Percentiles rank a stretch among this genome's conserved stretches.
Evolutionary conservation across 2,888 invertebrate genomes (phyloP).

Genomic region (Yponomeuta cagnagella): DNA sequence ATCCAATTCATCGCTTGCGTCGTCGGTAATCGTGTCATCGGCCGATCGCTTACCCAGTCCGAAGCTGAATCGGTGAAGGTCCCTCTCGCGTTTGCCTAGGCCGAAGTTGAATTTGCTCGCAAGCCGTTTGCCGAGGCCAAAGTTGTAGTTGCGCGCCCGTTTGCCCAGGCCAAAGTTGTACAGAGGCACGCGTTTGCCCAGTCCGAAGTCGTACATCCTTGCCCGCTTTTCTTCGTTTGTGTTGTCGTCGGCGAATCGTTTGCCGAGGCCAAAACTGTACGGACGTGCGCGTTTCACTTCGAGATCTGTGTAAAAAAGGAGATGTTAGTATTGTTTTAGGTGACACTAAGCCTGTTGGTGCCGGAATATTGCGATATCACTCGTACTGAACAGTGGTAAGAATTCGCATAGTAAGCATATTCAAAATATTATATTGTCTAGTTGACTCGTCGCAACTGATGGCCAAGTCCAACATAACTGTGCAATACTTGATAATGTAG

Average conservation of each 20-base stretch:
- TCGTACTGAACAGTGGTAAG: too few species aligned
- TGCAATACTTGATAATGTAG: too few species aligned
- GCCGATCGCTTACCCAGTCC: slow-evolving; percentile 73
- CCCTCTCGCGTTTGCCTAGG: slow-evolving; percentile 72
- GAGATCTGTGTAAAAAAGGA: slow-evolving; percentile 37
- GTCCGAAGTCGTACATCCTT: slow-evolving; percentile 60
- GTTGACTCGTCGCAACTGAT: too few species aligned
- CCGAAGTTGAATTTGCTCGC: slow-evolving; percentile 73
- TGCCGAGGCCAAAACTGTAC: slow-evolving; percentile 83
- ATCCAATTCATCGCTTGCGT: slow-evolving; percentile 41
- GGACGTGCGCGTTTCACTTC: slow-evolving; percentile 76
- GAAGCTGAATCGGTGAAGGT: slow-evolving; percentile 71
- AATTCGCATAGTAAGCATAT: too few species aligned
- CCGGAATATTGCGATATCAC: too few species aligned
- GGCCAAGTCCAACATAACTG: too few species aligned
- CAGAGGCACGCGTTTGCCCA: slow-evolving; percentile 61
- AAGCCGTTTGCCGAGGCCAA: slow-evolving; percentile 65
- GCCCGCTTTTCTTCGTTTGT: slow-evolving; percentile 52
- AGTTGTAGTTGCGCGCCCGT: slow-evolving; percentile 51
- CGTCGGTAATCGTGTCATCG: slow-evolving; percentile 41
- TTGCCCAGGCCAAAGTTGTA: slow-evolving; percentile 48
- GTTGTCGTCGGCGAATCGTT: slow-evolving; percentile 65
- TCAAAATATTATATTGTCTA: too few species aligned
- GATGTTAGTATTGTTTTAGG: background rate
- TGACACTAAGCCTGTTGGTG: too few species aligned